phyloP scores from a whole-genome alignment of 2,888 invertebrate genomes.

The Cordylochernes scorpioides region DNA sequence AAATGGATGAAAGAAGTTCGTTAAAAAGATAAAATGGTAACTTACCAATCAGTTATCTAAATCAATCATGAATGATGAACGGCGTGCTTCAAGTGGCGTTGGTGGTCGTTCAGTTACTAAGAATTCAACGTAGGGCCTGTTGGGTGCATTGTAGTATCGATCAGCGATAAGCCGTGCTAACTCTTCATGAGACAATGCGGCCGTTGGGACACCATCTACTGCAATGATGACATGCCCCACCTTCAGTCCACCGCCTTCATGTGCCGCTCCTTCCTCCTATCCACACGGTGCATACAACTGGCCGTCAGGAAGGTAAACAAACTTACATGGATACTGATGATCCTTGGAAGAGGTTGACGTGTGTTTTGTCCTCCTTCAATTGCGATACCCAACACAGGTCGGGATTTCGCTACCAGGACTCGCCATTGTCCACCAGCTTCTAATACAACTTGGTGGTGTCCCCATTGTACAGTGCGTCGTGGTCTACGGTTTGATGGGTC shows the following conservation, averaged over 20 bases:
- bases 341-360: constrained; percentile 59
- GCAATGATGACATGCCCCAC: constrained; percentile 80
- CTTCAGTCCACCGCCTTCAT: constrained; percentile 66
- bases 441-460: constrained; percentile 12
- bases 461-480: not conserved
- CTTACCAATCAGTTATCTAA: not conserved
- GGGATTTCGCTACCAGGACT: constrained; percentile 69
- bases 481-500: constrained; percentile 4
- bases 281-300: not conserved
- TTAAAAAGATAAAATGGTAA: too few relatives aligned
- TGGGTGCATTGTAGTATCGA: constrained; percentile 64
- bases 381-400: constrained; percentile 78
- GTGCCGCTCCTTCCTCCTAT: constrained; percentile 55
- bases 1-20: too few relatives aligned
- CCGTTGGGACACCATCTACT: constrained; percentile 45
- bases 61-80: constrained; percentile 15
- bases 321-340: constrained; percentile 82
- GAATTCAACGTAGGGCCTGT: constrained; percentile 58
- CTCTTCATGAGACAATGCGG: constrained; percentile 55
- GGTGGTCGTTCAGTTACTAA: constrained; percentile 31
- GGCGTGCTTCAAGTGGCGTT: constrained; percentile 10
- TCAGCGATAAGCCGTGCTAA: constrained; percentile 75
- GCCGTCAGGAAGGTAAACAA: not conserved
- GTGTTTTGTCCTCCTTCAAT: constrained; percentile 93
- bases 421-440: constrained; percentile 27